phyloP scores from a whole-genome alignment of 2,797 vertebrate species.

The Catamblyrhynchus diadema region DNA sequence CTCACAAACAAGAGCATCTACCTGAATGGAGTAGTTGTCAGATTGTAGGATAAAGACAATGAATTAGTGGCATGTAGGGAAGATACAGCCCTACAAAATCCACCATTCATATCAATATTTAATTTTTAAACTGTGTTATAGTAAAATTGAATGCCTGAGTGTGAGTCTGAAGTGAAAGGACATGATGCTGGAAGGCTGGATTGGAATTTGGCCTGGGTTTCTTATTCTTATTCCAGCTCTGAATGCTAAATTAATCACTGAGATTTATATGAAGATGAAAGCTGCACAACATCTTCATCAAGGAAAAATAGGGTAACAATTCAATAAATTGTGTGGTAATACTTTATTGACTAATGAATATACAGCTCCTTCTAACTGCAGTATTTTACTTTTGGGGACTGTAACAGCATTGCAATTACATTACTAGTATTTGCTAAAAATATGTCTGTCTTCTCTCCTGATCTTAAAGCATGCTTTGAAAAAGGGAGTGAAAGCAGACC shows the following conservation, averaged over 20 bases:
- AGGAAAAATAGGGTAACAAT: conserved; percentile 62
- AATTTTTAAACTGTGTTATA: background rate
- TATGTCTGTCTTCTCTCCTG: conserved; percentile 1
- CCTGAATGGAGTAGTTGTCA: background rate
- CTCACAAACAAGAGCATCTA: background rate
- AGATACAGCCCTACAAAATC: background rate
- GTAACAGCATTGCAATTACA: conserved; percentile 40
- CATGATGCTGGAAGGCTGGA: background rate
- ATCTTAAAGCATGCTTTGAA: conserved; percentile 22
- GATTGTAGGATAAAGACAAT: background rate
- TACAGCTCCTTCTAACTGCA: conserved; percentile 30
- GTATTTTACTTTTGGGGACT: conserved; percentile 49
- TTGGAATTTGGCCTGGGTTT: conserved; percentile 47
- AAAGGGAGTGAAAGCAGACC: background rate
- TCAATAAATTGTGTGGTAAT: conserved; percentile 49
- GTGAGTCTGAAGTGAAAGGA: background rate
- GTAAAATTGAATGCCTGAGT: background rate
- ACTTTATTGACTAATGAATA: conserved; percentile 68
- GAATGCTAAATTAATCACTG: conserved; percentile 67
- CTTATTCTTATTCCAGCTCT: background rate
- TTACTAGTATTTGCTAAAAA: conserved; percentile 46
- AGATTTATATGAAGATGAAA: conserved; percentile 58
- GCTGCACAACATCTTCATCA: conserved; percentile 31
- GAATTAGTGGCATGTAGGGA: background rate
- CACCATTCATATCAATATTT: background rate